Evolutionary conservation across 2,888 invertebrate species (phyloP).

Genomic region (Latrodectus elegans): DNA sequence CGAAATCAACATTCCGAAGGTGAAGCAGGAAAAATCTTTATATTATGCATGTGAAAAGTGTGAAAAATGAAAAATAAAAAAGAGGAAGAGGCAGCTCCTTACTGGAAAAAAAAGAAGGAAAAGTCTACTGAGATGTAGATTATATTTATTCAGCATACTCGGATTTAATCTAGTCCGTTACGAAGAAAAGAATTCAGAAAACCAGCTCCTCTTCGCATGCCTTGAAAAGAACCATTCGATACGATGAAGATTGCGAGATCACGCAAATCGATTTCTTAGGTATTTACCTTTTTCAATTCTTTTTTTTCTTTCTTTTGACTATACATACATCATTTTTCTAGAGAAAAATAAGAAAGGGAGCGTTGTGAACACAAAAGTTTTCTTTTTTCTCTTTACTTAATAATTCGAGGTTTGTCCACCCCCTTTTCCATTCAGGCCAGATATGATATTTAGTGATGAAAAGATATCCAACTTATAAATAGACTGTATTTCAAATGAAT

Average conservation of each 20-base stretch:
- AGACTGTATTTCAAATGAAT: no score
- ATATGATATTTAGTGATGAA: no score
- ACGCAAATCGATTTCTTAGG: conserved; percentile 39
- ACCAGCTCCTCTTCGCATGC: background rate
- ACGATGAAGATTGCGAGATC: conserved; percentile 14
- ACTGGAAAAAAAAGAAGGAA: background rate
- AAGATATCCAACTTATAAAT: no score
- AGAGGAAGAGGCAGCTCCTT: background rate
- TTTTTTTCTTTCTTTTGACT: background rate
- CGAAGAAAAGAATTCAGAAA: background rate
- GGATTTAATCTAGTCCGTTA: conserved; percentile 44
- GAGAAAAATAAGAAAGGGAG: background rate
- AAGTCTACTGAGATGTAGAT: conserved; percentile 37
- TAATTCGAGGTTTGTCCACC: no score
- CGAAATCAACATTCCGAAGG: background rate
- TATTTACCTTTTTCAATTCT: conserved; percentile 34
- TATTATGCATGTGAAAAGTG: conserved; percentile 25
- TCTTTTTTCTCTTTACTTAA: background rate
- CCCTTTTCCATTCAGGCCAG: no score
- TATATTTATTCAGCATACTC: conserved; percentile 41
- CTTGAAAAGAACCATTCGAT: background rate
- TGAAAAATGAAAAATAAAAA: conserved; percentile 12
- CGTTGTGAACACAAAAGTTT: background rate
- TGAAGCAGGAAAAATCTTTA: background rate
- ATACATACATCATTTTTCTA: conserved; percentile 18